phyloP scores from a whole-genome alignment of 1,140 invertebrate genomes.

The Caenorhabditis inopinata region DNA sequence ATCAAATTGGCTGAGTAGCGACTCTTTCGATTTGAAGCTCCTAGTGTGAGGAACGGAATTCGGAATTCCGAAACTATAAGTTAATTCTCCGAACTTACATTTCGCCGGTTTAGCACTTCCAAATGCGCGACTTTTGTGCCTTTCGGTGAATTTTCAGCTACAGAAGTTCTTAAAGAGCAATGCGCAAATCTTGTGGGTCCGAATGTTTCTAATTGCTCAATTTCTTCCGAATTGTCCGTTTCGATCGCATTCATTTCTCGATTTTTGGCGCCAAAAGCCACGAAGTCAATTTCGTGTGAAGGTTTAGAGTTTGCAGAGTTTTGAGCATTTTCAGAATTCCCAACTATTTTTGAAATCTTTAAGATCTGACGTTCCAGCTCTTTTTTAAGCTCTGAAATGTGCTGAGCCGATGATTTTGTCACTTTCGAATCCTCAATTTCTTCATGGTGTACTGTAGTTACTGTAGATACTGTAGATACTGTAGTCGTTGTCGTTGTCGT shows the following conservation, averaged over 20 bases:
- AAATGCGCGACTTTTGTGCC: slow-evolving; percentile 35
- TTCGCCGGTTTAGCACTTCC: background rate
- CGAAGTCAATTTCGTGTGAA: background rate
- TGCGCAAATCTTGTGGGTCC: background rate
- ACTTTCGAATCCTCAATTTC: slow-evolving; percentile 11
- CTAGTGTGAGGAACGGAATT: no score
- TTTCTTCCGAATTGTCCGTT: background rate
- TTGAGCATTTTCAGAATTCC: background rate
- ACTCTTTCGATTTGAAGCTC: no score
- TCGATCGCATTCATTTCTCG: background rate
- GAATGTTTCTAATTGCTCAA: background rate
- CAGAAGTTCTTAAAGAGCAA: background rate
- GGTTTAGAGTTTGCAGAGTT: no score
- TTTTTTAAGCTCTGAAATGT: background rate
- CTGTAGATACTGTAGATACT: background rate
- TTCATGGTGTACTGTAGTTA: background rate
- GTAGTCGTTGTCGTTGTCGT: background rate
- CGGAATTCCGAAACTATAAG: background rate
- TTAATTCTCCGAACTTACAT: background rate
- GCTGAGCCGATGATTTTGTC: background rate
- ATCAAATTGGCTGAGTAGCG: no score
- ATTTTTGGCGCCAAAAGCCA: background rate
- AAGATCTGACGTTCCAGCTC: background rate
- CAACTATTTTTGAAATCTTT: no score
- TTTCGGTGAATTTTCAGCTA: slow-evolving; percentile 35